Evolutionary conservation across 2,888 invertebrate genomes (phyloP).

Genomic region (Elysia crispata): DNA sequence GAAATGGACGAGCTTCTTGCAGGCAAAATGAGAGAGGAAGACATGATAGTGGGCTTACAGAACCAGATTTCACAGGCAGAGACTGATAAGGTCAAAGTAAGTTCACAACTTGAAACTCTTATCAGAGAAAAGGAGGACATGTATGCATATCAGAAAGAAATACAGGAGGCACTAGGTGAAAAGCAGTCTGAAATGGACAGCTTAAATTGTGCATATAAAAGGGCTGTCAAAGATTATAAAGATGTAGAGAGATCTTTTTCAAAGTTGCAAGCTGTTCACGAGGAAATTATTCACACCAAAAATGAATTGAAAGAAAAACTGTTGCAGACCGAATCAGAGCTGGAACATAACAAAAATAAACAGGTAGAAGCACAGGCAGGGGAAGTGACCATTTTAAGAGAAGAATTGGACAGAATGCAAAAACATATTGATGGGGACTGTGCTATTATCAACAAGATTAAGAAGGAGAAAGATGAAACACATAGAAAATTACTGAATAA

Average conservation of each 20-base stretch:
- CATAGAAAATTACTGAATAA: conserved; percentile 16
- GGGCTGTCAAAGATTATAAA: conserved; percentile 31
- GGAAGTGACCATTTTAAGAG: no score
- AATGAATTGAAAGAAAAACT: conserved; percentile 4
- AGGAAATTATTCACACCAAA: not conserved
- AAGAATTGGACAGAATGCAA: no score
- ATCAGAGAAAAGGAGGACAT: not conserved
- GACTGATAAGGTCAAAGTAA: not conserved
- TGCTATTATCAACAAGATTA: conserved; percentile 5
- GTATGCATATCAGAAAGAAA: not conserved
- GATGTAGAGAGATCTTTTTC: not conserved
- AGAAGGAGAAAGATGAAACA: conserved; percentile 36
- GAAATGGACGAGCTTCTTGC: not conserved
- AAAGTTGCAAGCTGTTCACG: conserved; percentile 13
- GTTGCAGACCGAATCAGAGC: not conserved
- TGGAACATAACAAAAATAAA: no score
- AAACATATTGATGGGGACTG: not conserved
- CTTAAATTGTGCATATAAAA: conserved; percentile 5
- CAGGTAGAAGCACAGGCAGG: no score
- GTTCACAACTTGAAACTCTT: conserved; percentile 18
- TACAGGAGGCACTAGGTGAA: conserved; percentile 1
- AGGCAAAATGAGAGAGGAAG: conserved; percentile 18
- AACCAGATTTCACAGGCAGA: conserved; percentile 6
- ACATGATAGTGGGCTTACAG: not conserved
- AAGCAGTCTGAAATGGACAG: conserved; percentile 19